Evolutionary conservation across 2,113 vertebrate genomes (phyloP).

Genomic region (Planiliza haematocheilus): DNA sequence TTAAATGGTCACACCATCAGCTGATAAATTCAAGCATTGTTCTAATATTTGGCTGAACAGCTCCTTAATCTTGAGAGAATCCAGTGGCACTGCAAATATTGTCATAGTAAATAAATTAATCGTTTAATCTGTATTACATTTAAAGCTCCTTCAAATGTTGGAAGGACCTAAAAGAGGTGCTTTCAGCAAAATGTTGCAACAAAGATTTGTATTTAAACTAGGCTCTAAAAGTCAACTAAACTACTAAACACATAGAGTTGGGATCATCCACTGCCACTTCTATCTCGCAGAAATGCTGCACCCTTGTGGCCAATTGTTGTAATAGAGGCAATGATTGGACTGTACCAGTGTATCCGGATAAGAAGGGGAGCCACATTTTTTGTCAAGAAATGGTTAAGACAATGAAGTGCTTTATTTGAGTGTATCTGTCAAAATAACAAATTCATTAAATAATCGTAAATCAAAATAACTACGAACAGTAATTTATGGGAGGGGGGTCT

Average conservation of each 20-base stretch:
- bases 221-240: too few species aligned
- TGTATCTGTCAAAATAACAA: neutral
- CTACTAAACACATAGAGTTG: too few species aligned
- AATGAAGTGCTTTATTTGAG: neutral
- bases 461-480: too few species aligned
- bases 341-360: conserved; percentile 29
- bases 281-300: neutral
- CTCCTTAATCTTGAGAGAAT: conserved; percentile 12
- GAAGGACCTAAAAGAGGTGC: too few species aligned
- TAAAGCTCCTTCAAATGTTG: too few species aligned
- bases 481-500: too few species aligned
- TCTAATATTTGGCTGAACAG: neutral
- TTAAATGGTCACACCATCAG: conserved; percentile 42
- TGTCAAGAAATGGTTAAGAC: neutral
- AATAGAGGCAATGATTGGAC: conserved; percentile 6
- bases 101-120: neutral
- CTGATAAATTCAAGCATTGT: conserved; percentile 17
- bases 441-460: neutral
- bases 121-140: neutral
- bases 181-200: too few species aligned
- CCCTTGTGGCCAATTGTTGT: conserved; percentile 15
- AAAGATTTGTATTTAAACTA: too few species aligned
- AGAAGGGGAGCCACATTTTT: neutral
- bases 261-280: neutral
- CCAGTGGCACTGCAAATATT: neutral